Evolutionary conservation across 1,140 invertebrate species (phyloP).

Genomic region (Schlechtendalia chinensis): DNA sequence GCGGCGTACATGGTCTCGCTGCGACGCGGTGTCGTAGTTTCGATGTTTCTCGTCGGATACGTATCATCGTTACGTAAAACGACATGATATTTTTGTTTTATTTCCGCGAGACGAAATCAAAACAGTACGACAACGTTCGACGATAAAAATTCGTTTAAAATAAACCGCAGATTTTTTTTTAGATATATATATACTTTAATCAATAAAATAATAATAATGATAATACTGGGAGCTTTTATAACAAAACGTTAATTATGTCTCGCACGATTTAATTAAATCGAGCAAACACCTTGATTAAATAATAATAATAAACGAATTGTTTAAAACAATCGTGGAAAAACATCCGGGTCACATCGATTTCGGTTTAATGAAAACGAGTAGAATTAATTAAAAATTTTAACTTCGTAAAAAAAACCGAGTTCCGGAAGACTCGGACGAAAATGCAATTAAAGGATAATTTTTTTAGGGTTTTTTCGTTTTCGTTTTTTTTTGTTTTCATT

Average conservation of each 20-base stretch:
- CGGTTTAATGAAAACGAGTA: neutral
- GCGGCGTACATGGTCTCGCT: too few species aligned
- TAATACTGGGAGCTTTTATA: slow-evolving; percentile 1
- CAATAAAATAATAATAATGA: neutral
- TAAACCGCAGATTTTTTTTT: neutral
- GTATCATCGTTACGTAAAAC: too few species aligned
- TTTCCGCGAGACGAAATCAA: too few species aligned
- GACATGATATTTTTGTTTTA: too few species aligned
- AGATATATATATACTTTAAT: neutral
- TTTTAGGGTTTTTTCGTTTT: too few species aligned
- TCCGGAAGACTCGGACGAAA: too few species aligned
- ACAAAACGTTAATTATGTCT: neutral
- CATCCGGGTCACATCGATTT: neutral
- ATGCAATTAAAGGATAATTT: too few species aligned
- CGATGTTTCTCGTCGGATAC: too few species aligned
- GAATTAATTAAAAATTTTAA: slow-evolving; percentile 23
- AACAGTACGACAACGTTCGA: too few species aligned
- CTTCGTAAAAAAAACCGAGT: neutral
- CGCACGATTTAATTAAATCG: slow-evolving; percentile 12
- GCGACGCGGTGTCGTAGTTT: too few species aligned
- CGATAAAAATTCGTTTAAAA: too few species aligned
- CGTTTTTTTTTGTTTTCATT: too few species aligned
- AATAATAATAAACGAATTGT: slow-evolving; percentile 26
- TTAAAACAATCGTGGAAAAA: neutral
- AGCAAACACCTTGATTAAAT: slow-evolving; percentile 18